These are phyloP conservation scores for Malacoraja senta DNA, from an alignment of 2,797 vertebrate genomes.

Conservation along the genomic window DNA sequence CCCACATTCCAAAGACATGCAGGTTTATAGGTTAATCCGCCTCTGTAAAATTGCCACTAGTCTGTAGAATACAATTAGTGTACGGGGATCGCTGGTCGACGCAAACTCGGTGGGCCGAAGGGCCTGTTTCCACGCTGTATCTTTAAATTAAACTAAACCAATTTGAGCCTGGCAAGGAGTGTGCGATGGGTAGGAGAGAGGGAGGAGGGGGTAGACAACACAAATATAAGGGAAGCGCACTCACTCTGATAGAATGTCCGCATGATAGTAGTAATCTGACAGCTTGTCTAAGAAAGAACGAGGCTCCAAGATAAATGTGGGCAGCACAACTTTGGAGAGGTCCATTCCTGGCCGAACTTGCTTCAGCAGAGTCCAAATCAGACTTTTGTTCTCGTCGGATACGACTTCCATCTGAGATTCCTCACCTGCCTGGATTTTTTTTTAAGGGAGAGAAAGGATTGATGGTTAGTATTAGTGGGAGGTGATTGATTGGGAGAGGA, in stretches of 20 bases:
- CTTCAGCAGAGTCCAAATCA: conserved; percentile 94
- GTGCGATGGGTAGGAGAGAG: background rate
- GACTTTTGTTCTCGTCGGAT: conserved; percentile 95
- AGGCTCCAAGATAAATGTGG: conserved; percentile 94
- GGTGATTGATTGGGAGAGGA: background rate
- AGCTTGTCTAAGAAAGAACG: conserved; percentile 95
- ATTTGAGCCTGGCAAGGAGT: background rate
- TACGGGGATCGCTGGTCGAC: too few relatives aligned
- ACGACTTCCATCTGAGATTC: conserved; percentile 94
- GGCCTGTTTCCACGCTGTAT: too few relatives aligned
- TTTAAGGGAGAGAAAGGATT: background rate
- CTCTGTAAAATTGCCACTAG: too few relatives aligned
- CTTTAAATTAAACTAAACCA: too few relatives aligned
- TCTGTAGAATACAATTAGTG: too few relatives aligned
- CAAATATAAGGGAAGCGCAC: conserved; percentile 45
- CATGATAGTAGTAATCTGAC: conserved; percentile 96
- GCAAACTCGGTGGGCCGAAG: too few relatives aligned
- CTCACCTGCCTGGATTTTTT: conserved; percentile 74
- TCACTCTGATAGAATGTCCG: conserved; percentile 93
- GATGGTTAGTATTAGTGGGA: too few relatives aligned
- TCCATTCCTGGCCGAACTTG: conserved; percentile 97
- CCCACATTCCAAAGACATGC: too few relatives aligned
- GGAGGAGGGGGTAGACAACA: background rate
- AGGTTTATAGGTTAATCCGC: too few relatives aligned
- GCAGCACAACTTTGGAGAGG: conserved; percentile 91